Evolutionary conservation across 2,888 invertebrate species (phyloP), one percentile per base, ranked within the genome.

Genomic region (Lathronympha strigana): DNA sequence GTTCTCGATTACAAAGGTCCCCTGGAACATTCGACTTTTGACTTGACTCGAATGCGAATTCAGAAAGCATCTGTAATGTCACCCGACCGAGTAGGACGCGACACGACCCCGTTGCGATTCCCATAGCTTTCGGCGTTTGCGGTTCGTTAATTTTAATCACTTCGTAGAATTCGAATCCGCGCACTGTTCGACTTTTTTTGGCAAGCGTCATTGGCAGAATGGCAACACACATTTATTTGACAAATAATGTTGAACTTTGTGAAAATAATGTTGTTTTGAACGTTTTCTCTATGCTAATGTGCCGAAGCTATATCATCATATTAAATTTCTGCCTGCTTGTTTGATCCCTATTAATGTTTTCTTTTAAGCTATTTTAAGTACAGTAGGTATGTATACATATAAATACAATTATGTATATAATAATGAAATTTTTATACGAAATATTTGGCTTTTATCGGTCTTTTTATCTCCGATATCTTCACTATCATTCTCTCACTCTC

Each of bases 61-160:
- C 13, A 13, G 33, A 9, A 33, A 11, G 11, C 33, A 4, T 17
- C 13, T 0, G 45, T n/a, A 11, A 43, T 23, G n/a, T 47, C 23
- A 47, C 21, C 47, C 47, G 5, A 6, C 23, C 11, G 28, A 64
- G 58, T 60, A 23, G 51, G 45, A 58, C 64, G 36, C 64, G 63
- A 33, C 28, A 28, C 55, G 67, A 49, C 60, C 63, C 54, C 33
- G 25, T 54, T 67, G 36, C 47, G 67, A 54, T 67, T 67, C 67
- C 58, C 23, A 54, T 60, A 66, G 54, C 66, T 60, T 58, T 60
- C 38, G 55, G 25, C 47, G 49, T 63, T 51, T 55, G 50, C 23
- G 55, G 55, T 70, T 78, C 74, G 76, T 78, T 77, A 77, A 78
- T 77, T 77, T 74, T 76, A 71, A 79, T 76, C 71, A 68, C 58